Percentiles rank a stretch among this genome's conserved stretches.
phyloP scores from a whole-genome alignment of 37 sponge, comb jelly and placozoan genomes.

The Agelas oroides region DNA sequence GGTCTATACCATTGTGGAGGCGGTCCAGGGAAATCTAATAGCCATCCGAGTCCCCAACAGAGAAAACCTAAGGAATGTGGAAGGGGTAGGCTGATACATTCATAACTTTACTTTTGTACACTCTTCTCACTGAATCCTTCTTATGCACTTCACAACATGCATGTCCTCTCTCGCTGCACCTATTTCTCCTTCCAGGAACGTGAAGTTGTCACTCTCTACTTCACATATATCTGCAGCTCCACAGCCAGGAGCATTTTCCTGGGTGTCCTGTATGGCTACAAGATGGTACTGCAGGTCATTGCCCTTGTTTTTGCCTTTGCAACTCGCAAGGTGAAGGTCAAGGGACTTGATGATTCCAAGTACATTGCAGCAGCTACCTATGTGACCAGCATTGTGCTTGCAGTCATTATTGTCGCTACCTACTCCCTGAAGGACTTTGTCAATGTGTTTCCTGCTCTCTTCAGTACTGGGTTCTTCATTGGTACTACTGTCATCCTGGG shows the following conservation, averaged over 20 bases:
- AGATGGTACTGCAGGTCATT: constrained; percentile 9
- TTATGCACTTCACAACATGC: too few species aligned
- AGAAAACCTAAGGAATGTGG: neutral
- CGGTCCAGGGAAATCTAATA: neutral
- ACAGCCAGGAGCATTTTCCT: neutral
- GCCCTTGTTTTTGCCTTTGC: constrained; percentile 23
- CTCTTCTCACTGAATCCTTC: too few species aligned
- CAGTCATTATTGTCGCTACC: neutral
- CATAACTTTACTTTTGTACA: too few species aligned
- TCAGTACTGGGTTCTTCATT: constrained; percentile 1
- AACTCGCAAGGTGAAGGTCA: neutral
- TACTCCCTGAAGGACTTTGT: constrained; percentile 1
- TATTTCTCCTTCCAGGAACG: neutral
- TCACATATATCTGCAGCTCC: constrained; percentile 1
- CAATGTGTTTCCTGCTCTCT: neutral
- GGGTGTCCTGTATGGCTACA: neutral
- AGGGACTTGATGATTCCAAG: constrained; percentile 10
- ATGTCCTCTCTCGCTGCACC: too few species aligned
- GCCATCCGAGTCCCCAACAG: neutral
- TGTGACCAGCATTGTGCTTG: constrained; percentile 8
- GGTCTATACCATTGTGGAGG: neutral
- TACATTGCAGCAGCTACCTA: constrained; percentile 24
- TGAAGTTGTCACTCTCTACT: neutral
- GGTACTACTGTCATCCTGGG: constrained; percentile 1
- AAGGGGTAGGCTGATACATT: neutral